A percentile compares a stretch with the other conserved stretches of the same genome.
Conservation (phyloP, 2,888 invertebrate genomes). For the Mesorhabditis belari region DNA sequence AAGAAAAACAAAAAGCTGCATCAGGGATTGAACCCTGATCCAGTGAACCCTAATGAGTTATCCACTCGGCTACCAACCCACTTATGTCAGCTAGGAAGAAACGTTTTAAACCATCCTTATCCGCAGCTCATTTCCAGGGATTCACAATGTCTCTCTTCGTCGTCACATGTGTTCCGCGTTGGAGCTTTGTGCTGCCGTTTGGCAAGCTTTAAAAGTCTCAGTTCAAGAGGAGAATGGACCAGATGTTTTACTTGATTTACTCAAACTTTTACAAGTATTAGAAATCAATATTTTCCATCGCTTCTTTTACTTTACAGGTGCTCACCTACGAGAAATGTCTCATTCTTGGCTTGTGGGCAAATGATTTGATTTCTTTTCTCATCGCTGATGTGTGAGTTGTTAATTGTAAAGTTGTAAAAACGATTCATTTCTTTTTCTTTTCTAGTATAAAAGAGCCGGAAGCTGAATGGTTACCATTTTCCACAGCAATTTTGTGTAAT, state of each 20-base stretch:
- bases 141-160: conserved; percentile 34
- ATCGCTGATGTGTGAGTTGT: conserved; percentile 39
- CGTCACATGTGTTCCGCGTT: conserved; percentile 30
- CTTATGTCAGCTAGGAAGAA: no score
- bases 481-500: conserved; percentile 47
- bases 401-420: no score
- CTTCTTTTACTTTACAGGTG: conserved; percentile 13
- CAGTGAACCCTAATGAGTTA: no score
- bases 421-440: no score
- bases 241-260: conserved; percentile 44
- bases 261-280: conserved; percentile 34
- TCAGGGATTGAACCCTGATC: no score
- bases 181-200: conserved; percentile 31
- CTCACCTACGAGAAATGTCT: conserved; percentile 39
- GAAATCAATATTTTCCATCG: not conserved
- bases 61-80: no score
- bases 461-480: conserved; percentile 44
- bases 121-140: conserved; percentile 23
- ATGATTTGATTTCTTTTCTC: conserved; percentile 34
- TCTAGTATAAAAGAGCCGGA: conserved; percentile 25
- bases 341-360: conserved; percentile 34
- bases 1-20: no score
- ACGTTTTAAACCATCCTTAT: no score
- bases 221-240: conserved; percentile 40
- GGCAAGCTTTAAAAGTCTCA: conserved; percentile 29